phyloP scores from a whole-genome alignment of 1,140 invertebrate genomes.

The Streblospio benedicti region DNA sequence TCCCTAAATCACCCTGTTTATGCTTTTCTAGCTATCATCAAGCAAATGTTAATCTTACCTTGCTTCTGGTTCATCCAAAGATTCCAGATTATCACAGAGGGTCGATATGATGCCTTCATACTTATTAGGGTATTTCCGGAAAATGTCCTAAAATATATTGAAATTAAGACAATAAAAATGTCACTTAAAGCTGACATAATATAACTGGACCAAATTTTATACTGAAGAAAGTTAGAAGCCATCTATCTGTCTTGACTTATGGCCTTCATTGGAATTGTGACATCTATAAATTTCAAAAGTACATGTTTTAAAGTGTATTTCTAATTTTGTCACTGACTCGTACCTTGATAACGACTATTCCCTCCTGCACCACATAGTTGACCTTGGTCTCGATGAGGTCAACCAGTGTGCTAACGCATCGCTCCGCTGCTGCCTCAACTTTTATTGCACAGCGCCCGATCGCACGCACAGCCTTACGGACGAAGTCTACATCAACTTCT shows the following conservation, averaged over 20 bases:
- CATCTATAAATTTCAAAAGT: not conserved
- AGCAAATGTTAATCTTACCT: constrained; percentile 42
- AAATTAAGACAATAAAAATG: not conserved
- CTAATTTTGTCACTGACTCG: not conserved
- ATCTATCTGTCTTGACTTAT: not conserved
- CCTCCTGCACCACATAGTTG: constrained; percentile 99
- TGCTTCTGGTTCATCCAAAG: constrained; percentile 96
- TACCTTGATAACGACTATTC: constrained; percentile 96
- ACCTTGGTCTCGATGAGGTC: constrained; percentile 99
- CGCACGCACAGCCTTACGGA: constrained; percentile 83
- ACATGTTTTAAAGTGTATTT: not conserved
- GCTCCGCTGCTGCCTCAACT: constrained; percentile 95
- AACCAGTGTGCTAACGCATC: constrained; percentile 94
- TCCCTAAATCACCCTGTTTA: too few species aligned
- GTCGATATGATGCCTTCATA: constrained; percentile 99
- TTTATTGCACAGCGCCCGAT: constrained; percentile 99
- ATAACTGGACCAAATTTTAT: too few species aligned
- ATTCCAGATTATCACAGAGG: constrained; percentile 96
- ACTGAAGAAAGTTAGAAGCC: too few species aligned
- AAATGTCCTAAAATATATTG: constrained; percentile 68
- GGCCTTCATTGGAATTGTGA: not conserved
- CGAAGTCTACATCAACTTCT: constrained; percentile 99
- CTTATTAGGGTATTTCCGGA: constrained; percentile 98
- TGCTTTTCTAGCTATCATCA: too few species aligned
- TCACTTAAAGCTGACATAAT: not conserved